These are phyloP conservation scores for Agrochola lota DNA, from an alignment of 2,888 invertebrate genomes.

Conservation along the genomic window DNA sequence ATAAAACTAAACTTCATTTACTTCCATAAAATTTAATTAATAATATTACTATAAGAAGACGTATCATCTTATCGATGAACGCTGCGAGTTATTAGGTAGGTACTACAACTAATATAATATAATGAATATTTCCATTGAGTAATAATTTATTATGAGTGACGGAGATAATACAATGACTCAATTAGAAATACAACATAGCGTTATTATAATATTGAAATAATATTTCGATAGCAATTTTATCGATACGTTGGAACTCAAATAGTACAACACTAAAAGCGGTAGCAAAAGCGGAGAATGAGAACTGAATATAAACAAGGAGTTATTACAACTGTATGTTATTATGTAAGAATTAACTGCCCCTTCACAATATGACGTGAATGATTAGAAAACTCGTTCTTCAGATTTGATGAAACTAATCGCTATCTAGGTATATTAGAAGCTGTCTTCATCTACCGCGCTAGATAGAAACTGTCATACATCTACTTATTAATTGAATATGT, in stretches of 20 bases:
- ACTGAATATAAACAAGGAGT: constrained; percentile 73
- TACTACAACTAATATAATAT: not conserved
- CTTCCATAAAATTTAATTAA: not conserved
- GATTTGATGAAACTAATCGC: constrained; percentile 14
- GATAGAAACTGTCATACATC: constrained; percentile 21
- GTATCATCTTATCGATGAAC: constrained; percentile 25
- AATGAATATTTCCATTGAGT: constrained; percentile 13
- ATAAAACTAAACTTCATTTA: constrained; percentile 10
- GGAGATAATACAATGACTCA: not conserved
- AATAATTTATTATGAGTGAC: constrained; percentile 20
- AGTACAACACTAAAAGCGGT: constrained; percentile 42
- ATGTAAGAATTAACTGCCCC: constrained; percentile 52
- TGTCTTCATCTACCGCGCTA: not conserved
- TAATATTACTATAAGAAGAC: constrained; percentile 2
- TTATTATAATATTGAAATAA: not conserved
- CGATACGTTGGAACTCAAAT: constrained; percentile 26
- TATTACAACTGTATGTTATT: constrained; percentile 62
- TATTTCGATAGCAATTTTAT: constrained; percentile 27
- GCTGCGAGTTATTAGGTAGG: not conserved
- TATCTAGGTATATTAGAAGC: not conserved
- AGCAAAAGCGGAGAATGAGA: constrained; percentile 68
- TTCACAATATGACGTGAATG: constrained; percentile 2
- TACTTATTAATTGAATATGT: constrained; percentile 43
- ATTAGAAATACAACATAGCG: not conserved
- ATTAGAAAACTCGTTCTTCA: constrained; percentile 12